A percentile compares a stretch with the other conserved stretches of the same genome.
Evolutionary conservation across 2,888 invertebrate species (phyloP).

Genomic region (Lacanobia wlatinum): DNA sequence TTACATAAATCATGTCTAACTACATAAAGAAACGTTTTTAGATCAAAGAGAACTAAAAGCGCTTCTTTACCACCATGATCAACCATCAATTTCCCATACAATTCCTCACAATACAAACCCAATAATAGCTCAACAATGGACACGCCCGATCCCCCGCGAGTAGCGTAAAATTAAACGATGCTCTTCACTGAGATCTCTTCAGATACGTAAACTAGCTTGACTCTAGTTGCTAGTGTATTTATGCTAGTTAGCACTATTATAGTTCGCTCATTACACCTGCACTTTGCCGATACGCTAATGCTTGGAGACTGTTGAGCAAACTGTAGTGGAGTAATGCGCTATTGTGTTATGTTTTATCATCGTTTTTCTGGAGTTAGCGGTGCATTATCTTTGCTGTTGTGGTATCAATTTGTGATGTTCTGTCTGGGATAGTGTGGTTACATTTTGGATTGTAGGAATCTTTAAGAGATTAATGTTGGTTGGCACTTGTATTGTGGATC

Average conservation of each 20-base stretch:
- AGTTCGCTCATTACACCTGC: slow-evolving; percentile 59
- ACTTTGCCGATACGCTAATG: slow-evolving; percentile 44
- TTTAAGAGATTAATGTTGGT: background rate
- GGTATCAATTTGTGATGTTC: background rate
- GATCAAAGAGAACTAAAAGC: background rate
- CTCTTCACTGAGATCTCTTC: slow-evolving; percentile 78
- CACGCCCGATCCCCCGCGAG: slow-evolving; percentile 64
- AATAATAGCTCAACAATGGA: slow-evolving; percentile 61
- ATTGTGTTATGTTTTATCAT: slow-evolving; percentile 35
- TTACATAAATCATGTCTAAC: background rate
- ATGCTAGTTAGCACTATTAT: slow-evolving; percentile 72
- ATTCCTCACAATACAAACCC: background rate
- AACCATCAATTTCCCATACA: background rate
- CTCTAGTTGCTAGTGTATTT: slow-evolving; percentile 72
- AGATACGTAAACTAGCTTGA: slow-evolving; percentile 75
- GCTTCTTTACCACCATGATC: background rate
- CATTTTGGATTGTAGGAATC: background rate
- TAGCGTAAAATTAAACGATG: slow-evolving; percentile 85
- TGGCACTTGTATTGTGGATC: no score
- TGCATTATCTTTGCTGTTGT: slow-evolving; percentile 13
- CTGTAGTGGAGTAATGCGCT: slow-evolving; percentile 28
- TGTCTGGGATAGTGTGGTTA: background rate
- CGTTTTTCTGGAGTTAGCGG: slow-evolving; percentile 4
- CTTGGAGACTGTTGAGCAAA: slow-evolving; percentile 35
- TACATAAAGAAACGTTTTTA: no score